phyloP scores from a whole-genome alignment of 2,797 vertebrate species.

The Characodon lateralis region DNA sequence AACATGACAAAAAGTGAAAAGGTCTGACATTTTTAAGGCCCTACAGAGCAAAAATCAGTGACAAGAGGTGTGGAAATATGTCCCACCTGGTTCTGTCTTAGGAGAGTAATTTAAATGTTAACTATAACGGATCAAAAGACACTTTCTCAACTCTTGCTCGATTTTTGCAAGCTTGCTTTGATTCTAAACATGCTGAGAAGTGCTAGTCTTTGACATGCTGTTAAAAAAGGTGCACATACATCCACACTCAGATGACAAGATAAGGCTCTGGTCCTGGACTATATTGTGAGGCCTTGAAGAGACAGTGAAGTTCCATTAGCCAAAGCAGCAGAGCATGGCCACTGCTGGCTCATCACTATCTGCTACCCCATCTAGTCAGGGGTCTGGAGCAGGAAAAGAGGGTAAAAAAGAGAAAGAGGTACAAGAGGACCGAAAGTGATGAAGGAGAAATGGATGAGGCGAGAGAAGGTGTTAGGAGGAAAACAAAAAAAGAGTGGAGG shows the following conservation, averaged over 20 bases:
- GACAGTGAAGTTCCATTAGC: slow-evolving; percentile 76
- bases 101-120: background rate
- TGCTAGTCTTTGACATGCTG: slow-evolving; percentile 11
- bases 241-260: slow-evolving; percentile 48
- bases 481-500: slow-evolving; percentile 12
- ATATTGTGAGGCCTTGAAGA: slow-evolving; percentile 71
- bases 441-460: slow-evolving; percentile 17
- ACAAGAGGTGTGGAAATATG: background rate
- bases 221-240: slow-evolving; percentile 19
- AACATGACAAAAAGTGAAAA: background rate
- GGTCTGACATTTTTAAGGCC: background rate
- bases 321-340: slow-evolving; percentile 72
- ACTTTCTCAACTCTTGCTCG: background rate
- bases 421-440: slow-evolving; percentile 30
- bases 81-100: background rate
- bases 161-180: background rate
- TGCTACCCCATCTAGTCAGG: slow-evolving; percentile 58
- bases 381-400: slow-evolving; percentile 36
- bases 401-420: slow-evolving; percentile 25
- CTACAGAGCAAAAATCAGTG: background rate
- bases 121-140: background rate
- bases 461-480: slow-evolving; percentile 32
- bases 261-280: slow-evolving; percentile 55
- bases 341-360: slow-evolving; percentile 79
- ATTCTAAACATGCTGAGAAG: background rate